Base-by-base conservation (phyloP, 1,140 invertebrate species). In the Ladona fulva region DNA sequence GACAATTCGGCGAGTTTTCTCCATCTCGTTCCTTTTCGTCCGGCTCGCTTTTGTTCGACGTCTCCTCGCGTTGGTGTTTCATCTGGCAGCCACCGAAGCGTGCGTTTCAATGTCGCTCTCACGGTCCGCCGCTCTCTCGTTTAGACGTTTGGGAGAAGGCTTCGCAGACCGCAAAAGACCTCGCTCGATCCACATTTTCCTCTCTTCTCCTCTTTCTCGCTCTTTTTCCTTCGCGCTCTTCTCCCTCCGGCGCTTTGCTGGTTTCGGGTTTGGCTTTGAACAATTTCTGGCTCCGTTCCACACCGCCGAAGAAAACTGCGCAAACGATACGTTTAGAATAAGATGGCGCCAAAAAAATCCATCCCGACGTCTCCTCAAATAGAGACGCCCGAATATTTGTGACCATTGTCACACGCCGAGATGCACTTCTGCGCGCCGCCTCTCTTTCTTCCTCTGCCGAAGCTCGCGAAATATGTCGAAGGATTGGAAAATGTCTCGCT, bases 91-190 rank as follows among this genome's bases (percentile, higher is more conserved):
- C 52, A 66, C n/a, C 52, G 52, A 66, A 66, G 52, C 52, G 52
- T 66, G 52, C 52, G 14, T 66, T 66, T 66, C 16, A 66, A 66
- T 66, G 52, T 66, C 12, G 3, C 52, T 66, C 52, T 66, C 52
- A 22, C 52, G 52, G 16, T 66, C 52, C 52, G 52, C 14, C 52
- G 52, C 1, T 66, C 52, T 19, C 52, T 66, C 52, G 52, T 22
- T 66, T 66, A 66, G 52, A 66, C 52, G 52, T 66, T 22, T 66
- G 52, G 52, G 52, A 66, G 52, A 66, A 66, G 52, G 52, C 14
- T 66, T 66, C 52, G 52, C 16, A 66, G 52, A 66, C 52, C 52
- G 52, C 52, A 66, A 66, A 66, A 66, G 52, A 66, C 52, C n/a
- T 66, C 14, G n/a, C 52, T 66, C 52, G 14, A 10, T 11, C 44